A percentile compares a stretch with the other conserved stretches of the same genome.
Evolutionary conservation across 1,140 invertebrate genomes (phyloP).

Genomic region (Drosophila tropicalis): DNA sequence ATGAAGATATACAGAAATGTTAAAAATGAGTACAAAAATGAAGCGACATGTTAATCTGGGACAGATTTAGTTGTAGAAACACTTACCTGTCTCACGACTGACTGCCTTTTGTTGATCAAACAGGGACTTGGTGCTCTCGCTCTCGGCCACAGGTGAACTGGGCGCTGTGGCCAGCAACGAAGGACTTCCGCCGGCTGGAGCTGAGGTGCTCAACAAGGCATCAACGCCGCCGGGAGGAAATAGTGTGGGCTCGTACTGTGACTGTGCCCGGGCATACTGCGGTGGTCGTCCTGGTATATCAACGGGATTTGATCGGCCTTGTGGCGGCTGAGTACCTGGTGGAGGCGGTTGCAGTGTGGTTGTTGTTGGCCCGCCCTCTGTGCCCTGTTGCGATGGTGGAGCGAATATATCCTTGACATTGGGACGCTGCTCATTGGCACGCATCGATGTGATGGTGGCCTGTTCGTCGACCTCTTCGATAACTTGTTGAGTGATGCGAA

Average conservation of each 20-base stretch:
- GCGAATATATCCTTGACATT: conserved; percentile 85
- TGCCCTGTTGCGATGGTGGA: conserved; percentile 14
- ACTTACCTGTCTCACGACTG: conserved; percentile 78
- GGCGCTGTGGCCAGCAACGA: conserved; percentile 63
- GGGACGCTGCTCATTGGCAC: conserved; percentile 85
- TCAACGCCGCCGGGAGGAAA: conserved; percentile 77
- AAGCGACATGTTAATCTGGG: conserved; percentile 4
- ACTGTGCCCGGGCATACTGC: conserved; percentile 69
- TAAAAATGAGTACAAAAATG: conserved; percentile 53
- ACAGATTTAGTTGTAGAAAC: neutral
- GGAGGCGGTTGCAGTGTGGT: conserved; percentile 78
- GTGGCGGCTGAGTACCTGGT: conserved; percentile 63
- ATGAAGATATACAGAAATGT: conserved; percentile 71
- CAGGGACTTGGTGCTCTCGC: conserved; percentile 76
- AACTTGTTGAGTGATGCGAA: conserved; percentile 89
- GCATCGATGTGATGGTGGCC: conserved; percentile 89
- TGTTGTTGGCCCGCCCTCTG: conserved; percentile 39
- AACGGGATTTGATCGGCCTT: conserved; percentile 82
- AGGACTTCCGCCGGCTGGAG: conserved; percentile 55
- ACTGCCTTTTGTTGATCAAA: conserved; percentile 59
- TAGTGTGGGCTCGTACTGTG: conserved; percentile 58
- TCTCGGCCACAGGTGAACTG: conserved; percentile 68
- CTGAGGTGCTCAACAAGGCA: conserved; percentile 69
- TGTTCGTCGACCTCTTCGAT: conserved; percentile 94
- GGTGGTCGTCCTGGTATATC: conserved; percentile 78